phyloP scores from a whole-genome alignment of 2,113 vertebrate genomes.

The Sinocyclocheilus anophthalmus region DNA sequence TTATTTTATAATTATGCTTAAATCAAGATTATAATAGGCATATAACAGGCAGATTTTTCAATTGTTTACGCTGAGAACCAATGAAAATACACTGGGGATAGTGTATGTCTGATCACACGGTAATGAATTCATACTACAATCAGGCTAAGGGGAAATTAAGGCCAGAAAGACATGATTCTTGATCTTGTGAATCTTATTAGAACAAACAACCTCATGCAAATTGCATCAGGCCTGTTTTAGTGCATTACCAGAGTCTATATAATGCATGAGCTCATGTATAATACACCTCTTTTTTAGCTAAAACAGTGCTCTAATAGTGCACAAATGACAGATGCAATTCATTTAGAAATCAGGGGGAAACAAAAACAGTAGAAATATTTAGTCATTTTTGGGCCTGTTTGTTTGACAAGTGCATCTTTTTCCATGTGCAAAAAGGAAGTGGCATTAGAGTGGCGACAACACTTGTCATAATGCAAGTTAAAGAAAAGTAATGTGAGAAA shows the following conservation, averaged over 20 bases:
- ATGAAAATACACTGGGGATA: background rate
- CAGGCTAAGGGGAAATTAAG: conserved; percentile 19
- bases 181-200: conserved; percentile 30
- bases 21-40: background rate
- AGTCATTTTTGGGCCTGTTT: background rate
- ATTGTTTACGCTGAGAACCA: background rate
- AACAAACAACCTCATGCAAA: conserved; percentile 45
- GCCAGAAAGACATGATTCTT: conserved; percentile 13
- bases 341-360: background rate
- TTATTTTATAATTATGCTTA: no score
- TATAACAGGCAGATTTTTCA: background rate
- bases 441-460: background rate
- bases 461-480: conserved; percentile 24
- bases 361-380: conserved; percentile 18
- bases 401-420: conserved; percentile 7
- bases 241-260: conserved; percentile 39
- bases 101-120: background rate
- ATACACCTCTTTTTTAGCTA: conserved; percentile 34
- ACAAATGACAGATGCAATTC: background rate
- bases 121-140: background rate
- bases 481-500: conserved; percentile 8
- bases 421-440: background rate
- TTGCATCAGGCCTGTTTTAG: conserved; percentile 38
- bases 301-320: background rate
- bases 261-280: conserved; percentile 53